Base-by-base conservation (phyloP, 2,888 invertebrate genomes). In the Drosophila leonis region DNA sequence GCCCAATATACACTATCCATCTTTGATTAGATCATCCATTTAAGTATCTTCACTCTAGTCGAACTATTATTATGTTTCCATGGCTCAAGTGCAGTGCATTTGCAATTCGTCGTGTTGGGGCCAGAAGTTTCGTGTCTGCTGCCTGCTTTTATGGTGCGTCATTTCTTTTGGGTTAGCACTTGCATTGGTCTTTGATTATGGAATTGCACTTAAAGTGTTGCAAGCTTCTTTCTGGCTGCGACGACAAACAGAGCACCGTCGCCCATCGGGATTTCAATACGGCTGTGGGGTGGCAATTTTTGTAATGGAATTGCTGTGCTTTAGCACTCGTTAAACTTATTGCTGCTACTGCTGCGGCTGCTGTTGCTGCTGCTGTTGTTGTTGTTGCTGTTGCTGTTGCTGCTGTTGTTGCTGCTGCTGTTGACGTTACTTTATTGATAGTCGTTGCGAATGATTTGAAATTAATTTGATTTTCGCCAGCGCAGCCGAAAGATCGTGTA, bases 141-240 rank as follows among this genome's bases (percentile, higher is more conserved):
- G 63, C 62, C 67, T 57, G 83, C 75, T 82, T 83, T 85, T 87
- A 82, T 78, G 63, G 68, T 54, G 63, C 85, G 72, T 80, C 85
- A 80, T 75, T 87, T 80, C 73, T 73, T 80, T 75, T 66, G 62
- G 67, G 42, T 44, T 66, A 41, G 55, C 63, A 64, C 62, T 76
- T 71, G 72, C 71, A 62, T 37, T 57, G 69, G 75, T 79, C 79
- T 88, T 85, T 85, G 88, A 88, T 85, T 85, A 85, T 85, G 83
- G 75, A 86, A 83, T 81, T 87, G 84, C 89, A 87, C 83, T 87
- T 77, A 79, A 84, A 83, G 80, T 83, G 82, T 87, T 82, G 84
- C 82, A 76, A 67, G 57, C 64, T 56, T 37, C 64, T 69, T 59
- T 59, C 57, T 44, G 74, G 60, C 60, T 54, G 59, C 54, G 62